Evolutionary conservation across 2,888 invertebrate genomes (phyloP).

Genomic region (Thysanoteuthis rhombus): DNA sequence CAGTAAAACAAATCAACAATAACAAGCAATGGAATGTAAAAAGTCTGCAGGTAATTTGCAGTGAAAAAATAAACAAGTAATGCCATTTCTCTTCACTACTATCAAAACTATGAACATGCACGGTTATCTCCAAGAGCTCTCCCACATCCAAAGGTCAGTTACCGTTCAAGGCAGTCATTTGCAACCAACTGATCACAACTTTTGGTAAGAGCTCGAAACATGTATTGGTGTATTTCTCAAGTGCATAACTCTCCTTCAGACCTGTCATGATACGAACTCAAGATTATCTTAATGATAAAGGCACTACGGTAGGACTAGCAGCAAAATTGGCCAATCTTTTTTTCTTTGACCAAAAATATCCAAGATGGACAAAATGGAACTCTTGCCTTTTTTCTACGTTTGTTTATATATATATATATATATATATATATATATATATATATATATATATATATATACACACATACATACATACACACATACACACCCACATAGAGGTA

Average conservation of each 20-base stretch:
- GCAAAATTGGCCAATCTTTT: conserved; percentile 26
- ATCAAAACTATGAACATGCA: conserved; percentile 28
- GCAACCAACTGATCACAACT: conserved; percentile 30
- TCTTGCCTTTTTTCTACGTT: background rate
- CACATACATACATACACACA: background rate
- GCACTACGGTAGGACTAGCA: conserved; percentile 33
- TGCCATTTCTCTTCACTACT: conserved; percentile 29
- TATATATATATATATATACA: conserved; percentile 1
- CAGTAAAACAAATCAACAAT: conserved; percentile 32
- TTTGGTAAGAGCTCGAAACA: conserved; percentile 25
- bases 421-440: background rate
- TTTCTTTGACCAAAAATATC: background rate
- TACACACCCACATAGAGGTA: background rate
- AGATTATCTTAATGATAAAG: conserved; percentile 32
- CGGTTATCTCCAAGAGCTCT: conserved; percentile 15
- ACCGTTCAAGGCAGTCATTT: conserved; percentile 27
- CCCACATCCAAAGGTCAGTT: conserved; percentile 28
- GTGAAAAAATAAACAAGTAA: conserved; percentile 26
- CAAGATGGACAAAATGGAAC: conserved; percentile 30
- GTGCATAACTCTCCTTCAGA: conserved; percentile 31
- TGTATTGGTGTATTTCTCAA: conserved; percentile 28
- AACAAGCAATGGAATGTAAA: conserved; percentile 31
- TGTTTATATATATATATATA: background rate
- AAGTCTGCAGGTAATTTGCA: conserved; percentile 26
- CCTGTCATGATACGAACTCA: conserved; percentile 33